Conservation (phyloP, 2,797 vertebrate species). For the Micromesistius poutassou region DNA sequence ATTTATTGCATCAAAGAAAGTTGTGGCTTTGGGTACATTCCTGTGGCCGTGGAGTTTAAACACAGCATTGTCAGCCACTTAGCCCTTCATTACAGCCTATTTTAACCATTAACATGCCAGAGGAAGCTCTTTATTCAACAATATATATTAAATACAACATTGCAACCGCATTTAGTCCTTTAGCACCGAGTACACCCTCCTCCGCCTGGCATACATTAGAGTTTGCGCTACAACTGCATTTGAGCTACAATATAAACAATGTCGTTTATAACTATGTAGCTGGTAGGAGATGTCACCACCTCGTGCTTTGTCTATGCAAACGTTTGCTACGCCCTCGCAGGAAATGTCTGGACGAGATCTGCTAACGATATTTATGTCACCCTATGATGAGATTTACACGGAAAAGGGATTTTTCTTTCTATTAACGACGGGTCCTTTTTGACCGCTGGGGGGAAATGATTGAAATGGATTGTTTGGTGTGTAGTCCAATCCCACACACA, state of each 20-base stretch:
- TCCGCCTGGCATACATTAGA: background rate
- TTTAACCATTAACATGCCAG: constrained; percentile 44
- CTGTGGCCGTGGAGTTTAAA: constrained; percentile 24
- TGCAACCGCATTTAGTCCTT: constrained; percentile 30
- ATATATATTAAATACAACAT: constrained; percentile 5
- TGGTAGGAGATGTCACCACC: constrained; percentile 36
- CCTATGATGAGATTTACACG: constrained; percentile 35
- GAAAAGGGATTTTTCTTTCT: constrained; percentile 29
- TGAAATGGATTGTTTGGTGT: background rate
- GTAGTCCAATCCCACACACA: background rate
- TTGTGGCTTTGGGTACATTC: constrained; percentile 38
- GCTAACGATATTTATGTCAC: constrained; percentile 28
- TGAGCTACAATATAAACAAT: constrained; percentile 23
- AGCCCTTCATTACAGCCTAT: constrained; percentile 39
- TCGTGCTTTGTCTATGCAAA: constrained; percentile 35
- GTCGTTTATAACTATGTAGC: no score
- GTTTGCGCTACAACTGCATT: background rate
- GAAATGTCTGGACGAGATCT: constrained; percentile 39
- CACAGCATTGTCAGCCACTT: constrained; percentile 27
- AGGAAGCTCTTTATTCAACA: constrained; percentile 31
- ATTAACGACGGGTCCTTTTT: constrained; percentile 3
- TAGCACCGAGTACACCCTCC: constrained; percentile 30
- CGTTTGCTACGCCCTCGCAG: constrained; percentile 27
- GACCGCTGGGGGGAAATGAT: constrained; percentile 15
- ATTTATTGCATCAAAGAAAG: constrained; percentile 40